Evolutionary conservation across 1,140 invertebrate species (phyloP).

Genomic region (Hyles euphorbiae): DNA sequence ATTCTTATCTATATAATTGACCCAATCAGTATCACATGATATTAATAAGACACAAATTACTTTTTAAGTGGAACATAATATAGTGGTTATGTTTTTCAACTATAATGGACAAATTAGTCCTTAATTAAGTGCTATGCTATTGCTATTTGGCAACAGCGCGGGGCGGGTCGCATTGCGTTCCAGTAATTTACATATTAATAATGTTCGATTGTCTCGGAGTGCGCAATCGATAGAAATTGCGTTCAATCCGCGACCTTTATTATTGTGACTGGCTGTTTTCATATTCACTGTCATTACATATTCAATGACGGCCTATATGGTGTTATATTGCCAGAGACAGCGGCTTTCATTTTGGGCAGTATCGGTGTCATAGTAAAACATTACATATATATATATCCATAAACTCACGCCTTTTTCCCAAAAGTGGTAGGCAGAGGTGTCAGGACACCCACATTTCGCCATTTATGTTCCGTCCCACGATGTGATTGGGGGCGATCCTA

Average conservation of each 20-base stretch:
- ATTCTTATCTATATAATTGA: no score
- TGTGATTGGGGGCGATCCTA: no score
- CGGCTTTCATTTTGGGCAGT: no score
- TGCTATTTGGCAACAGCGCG: conserved; percentile 2
- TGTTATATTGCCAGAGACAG: no score
- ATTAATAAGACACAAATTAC: conserved; percentile 4
- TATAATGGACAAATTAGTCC: conserved; percentile 2
- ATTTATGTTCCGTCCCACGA: no score
- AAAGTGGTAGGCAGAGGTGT: no score
- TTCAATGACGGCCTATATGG: no score
- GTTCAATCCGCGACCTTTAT: conserved; percentile 10
- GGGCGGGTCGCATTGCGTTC: not conserved
- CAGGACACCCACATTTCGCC: no score
- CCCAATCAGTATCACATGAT: not conserved
- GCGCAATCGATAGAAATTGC: conserved; percentile 14
- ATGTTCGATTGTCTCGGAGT: conserved; percentile 8
- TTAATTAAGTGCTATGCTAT: conserved; percentile 7
- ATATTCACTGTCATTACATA: not conserved
- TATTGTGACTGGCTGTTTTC: not conserved
- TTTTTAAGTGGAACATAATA: not conserved
- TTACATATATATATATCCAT: no score
- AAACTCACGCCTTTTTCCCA: no score
- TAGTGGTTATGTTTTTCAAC: not conserved
- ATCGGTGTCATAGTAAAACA: no score
- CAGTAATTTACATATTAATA: conserved; percentile 15